A percentile compares a stretch with the other conserved stretches of the same genome.
phyloP scores from a whole-genome alignment of 2,113 vertebrate genomes.

The Callospermophilus lateralis region DNA sequence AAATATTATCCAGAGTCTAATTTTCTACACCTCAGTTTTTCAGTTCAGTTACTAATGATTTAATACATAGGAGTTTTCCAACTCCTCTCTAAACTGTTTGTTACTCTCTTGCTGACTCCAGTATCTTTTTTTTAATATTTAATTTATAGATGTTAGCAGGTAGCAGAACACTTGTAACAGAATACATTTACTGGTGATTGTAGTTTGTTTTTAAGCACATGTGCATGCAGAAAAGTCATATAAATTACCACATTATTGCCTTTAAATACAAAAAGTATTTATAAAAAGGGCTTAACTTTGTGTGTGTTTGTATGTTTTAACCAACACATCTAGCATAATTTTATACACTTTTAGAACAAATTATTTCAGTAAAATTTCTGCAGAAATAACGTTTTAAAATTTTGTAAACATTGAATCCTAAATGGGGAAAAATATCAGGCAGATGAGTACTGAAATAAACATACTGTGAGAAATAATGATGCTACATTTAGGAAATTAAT shows the following conservation, averaged over 20 bases:
- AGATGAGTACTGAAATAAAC: background rate
- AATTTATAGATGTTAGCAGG: slow-evolving; percentile 45
- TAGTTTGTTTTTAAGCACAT: background rate
- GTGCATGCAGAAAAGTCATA: slow-evolving; percentile 24
- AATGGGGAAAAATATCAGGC: background rate
- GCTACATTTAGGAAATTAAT: background rate
- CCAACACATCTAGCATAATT: background rate
- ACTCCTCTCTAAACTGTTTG: background rate
- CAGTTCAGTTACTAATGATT: slow-evolving; percentile 49
- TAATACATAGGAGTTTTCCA: background rate
- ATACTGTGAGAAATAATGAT: background rate
- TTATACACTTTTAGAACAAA: slow-evolving; percentile 24
- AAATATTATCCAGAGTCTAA: background rate
- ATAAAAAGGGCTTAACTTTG: background rate
- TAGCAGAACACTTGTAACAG: background rate
- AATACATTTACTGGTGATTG: background rate
- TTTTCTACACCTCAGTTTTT: background rate
- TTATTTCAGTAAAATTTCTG: background rate
- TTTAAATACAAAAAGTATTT: background rate
- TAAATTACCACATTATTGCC: slow-evolving; percentile 12
- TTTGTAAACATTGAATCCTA: background rate
- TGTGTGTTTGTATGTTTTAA: background rate
- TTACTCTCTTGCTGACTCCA: slow-evolving; percentile 1
- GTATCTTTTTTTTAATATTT: background rate
- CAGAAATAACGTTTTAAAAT: background rate